Conservation (phyloP, 2,888 invertebrate species). For the Carcina quercana region DNA sequence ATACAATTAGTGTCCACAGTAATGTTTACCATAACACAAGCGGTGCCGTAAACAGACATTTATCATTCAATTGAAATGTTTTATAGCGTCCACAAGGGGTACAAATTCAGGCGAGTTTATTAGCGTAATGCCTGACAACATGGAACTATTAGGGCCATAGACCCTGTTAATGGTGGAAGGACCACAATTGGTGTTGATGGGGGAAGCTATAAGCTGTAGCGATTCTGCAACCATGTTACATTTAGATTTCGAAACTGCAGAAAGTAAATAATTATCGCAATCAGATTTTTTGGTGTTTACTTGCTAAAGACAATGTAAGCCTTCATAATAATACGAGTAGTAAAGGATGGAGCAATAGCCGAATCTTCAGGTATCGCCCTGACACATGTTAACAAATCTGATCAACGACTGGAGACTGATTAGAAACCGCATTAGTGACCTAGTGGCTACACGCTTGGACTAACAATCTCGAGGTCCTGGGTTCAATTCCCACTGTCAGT, state of each 20-base stretch:
- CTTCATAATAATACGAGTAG: no score
- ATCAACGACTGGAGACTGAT: no score
- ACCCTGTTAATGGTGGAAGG: conserved; percentile 18
- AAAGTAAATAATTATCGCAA: background rate
- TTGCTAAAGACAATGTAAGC: background rate
- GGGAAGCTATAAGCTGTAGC: background rate
- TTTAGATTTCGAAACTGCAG: background rate
- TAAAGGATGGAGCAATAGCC: background rate
- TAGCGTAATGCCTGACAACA: conserved; percentile 37
- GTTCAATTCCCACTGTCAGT: no score
- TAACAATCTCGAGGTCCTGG: no score
- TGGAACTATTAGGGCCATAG: conserved; percentile 28
- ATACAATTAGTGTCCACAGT: no score
- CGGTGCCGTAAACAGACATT: no score
- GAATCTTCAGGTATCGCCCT: background rate
- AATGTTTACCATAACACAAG: no score
- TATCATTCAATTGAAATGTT: conserved; percentile 21
- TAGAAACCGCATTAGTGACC: no score
- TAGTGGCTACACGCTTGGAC: no score
- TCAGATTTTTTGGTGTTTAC: background rate
- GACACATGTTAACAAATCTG: background rate
- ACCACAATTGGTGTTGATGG: conserved; percentile 10
- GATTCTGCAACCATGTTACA: background rate
- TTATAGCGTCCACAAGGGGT: conserved; percentile 22
- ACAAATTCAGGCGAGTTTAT: conserved; percentile 30